phyloP scores from a whole-genome alignment of 2,888 invertebrate genomes.

The Isoperla grammatica region DNA sequence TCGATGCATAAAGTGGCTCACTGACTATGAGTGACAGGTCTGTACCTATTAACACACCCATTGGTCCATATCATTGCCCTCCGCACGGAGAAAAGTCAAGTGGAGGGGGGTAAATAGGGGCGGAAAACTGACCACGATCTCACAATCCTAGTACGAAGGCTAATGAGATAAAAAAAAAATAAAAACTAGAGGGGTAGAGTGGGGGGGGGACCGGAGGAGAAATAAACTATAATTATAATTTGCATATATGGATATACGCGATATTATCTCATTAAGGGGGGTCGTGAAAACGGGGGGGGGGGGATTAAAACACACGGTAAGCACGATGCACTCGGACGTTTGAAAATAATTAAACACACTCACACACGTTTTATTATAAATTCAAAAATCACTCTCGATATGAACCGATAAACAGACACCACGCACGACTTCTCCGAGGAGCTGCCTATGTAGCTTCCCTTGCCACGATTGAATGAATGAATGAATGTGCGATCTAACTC shows the following conservation, averaged over 20 bases:
- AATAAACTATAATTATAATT: neutral
- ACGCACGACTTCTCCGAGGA: too few relatives aligned
- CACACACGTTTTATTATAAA: neutral
- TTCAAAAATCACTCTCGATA: neutral
- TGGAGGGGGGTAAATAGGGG: too few relatives aligned
- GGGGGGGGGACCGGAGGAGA: too few relatives aligned
- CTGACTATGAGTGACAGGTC: too few relatives aligned
- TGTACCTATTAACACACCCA: too few relatives aligned
- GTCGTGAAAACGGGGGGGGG: neutral
- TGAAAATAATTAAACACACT: conserved; percentile 1
- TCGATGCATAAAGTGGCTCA: too few relatives aligned
- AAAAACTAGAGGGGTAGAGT: neutral
- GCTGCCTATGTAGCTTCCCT: too few relatives aligned
- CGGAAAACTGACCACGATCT: too few relatives aligned
- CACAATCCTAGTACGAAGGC: too few relatives aligned
- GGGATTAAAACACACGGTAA: neutral
- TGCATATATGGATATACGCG: neutral
- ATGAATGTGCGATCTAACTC: neutral
- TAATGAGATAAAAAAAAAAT: neutral
- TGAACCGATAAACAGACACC: neutral
- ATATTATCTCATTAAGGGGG: conserved; percentile 3
- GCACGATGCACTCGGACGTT: neutral
- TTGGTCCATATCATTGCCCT: too few relatives aligned
- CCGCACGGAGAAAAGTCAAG: too few relatives aligned
- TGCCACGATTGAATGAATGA: too few relatives aligned